Conservation (phyloP, 2,797 vertebrate genomes). For the Lophura swinhoii region DNA sequence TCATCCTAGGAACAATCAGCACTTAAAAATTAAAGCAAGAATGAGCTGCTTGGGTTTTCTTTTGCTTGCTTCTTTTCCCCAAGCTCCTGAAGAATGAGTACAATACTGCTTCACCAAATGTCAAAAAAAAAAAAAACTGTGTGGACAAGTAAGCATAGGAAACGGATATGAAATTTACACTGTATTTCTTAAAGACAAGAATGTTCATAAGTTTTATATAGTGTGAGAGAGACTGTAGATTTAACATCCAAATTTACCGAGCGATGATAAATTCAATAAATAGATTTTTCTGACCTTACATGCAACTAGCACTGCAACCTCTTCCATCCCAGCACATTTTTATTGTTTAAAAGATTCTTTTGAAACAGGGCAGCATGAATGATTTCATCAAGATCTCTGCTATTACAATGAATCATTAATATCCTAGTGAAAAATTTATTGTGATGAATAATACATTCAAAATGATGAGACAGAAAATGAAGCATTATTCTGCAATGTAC, state of each 20-base stretch:
- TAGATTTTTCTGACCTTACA: not conserved
- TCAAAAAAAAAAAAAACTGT: slow-evolving; percentile 6
- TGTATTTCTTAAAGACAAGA: not conserved
- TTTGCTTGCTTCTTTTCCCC: not conserved
- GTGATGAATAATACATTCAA: slow-evolving; percentile 74
- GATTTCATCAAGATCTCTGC: slow-evolving; percentile 69
- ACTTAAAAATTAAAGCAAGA: not conserved
- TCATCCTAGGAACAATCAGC: not conserved
- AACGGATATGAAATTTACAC: not conserved
- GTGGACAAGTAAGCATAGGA: not conserved
- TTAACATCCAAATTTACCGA: not conserved
- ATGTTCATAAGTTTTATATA: not conserved
- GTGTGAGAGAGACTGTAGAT: not conserved
- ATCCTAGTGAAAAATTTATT: slow-evolving; percentile 76
- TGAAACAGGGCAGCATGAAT: slow-evolving; percentile 55
- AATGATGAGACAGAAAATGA: slow-evolving; percentile 75
- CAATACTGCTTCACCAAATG: not conserved
- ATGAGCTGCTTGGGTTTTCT: not conserved
- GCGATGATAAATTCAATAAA: slow-evolving; percentile 34
- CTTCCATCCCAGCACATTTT: slow-evolving; percentile 66
- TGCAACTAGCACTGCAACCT: slow-evolving; percentile 3
- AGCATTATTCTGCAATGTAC: slow-evolving; percentile 65
- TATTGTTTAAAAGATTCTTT: slow-evolving; percentile 72
- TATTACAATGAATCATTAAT: slow-evolving; percentile 82
- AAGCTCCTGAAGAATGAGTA: not conserved